Evolutionary conservation across 2,888 invertebrate species (phyloP).

Genomic region (Tribolium freemani): DNA sequence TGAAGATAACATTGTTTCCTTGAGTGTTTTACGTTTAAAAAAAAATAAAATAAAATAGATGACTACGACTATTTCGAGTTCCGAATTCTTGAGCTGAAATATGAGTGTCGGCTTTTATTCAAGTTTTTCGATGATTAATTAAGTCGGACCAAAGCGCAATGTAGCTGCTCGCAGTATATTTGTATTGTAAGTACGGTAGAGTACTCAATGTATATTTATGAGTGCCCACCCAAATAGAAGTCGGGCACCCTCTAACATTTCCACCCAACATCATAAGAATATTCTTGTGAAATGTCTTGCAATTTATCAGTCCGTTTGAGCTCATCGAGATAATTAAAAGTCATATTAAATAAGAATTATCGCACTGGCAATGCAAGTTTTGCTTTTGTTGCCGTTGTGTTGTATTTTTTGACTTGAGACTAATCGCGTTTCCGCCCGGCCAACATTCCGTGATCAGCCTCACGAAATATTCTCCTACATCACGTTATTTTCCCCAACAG

Average conservation of each 20-base stretch:
- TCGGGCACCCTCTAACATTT: slow-evolving; percentile 52
- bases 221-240: slow-evolving; percentile 59
- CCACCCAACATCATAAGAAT: slow-evolving; percentile 47
- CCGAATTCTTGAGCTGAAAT: slow-evolving; percentile 8
- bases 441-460: slow-evolving; percentile 38
- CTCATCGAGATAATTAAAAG: slow-evolving; percentile 61
- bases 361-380: slow-evolving; percentile 54
- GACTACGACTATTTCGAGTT: slow-evolving; percentile 1
- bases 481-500: slow-evolving; percentile 39
- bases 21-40: too few species aligned
- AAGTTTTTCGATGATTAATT: slow-evolving; percentile 33
- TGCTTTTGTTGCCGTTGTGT: slow-evolving; percentile 2
- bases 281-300: slow-evolving; percentile 43
- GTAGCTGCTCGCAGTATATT: slow-evolving; percentile 39
- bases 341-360: slow-evolving; percentile 65
- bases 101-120: slow-evolving; percentile 21
- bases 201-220: slow-evolving; percentile 57
- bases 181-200: slow-evolving; percentile 49
- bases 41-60: neutral
- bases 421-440: slow-evolving; percentile 42
- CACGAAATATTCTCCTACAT: slow-evolving; percentile 43
- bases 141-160: slow-evolving; percentile 5
- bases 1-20: too few species aligned
- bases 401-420: neutral
- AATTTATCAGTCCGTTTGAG: slow-evolving; percentile 54